These are phyloP conservation scores for Mus pahari DNA, from an alignment of 2,113 vertebrate species.

Conservation along the genomic window DNA sequence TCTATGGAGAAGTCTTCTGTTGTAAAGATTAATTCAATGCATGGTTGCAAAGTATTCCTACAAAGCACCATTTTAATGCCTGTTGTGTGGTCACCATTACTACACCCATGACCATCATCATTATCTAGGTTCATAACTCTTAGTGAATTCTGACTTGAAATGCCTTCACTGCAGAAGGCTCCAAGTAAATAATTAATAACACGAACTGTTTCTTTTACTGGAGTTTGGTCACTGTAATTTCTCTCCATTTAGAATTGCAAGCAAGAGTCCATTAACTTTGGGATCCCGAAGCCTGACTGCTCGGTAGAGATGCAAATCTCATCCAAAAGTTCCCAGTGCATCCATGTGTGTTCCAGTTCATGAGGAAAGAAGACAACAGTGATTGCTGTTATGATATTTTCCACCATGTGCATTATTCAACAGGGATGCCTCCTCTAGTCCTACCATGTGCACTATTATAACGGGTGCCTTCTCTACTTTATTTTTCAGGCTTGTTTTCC, in stretches of 20 bases:
- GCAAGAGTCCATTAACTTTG: background rate
- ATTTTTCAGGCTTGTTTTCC: conserved; percentile 43
- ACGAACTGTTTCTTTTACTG: background rate
- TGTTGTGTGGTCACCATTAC: background rate
- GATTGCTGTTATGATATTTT: background rate
- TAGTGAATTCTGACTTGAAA: background rate
- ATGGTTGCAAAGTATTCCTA: background rate
- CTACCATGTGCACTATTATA: background rate
- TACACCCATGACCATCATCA: background rate
- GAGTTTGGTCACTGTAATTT: background rate
- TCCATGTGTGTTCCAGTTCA: background rate
- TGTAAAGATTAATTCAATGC: background rate
- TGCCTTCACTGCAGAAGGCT: background rate
- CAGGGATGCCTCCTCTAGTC: background rate
- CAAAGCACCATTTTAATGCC: background rate
- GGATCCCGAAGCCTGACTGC: background rate
- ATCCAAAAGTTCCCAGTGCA: background rate
- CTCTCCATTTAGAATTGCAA: background rate
- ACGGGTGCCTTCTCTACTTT: background rate
- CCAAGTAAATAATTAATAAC: background rate
- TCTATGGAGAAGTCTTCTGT: background rate
- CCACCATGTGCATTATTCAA: background rate
- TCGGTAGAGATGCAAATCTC: background rate
- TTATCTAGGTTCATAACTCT: background rate
- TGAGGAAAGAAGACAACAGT: background rate